These are phyloP conservation scores for Pyrgilauda ruficollis DNA, from an alignment of 2,113 vertebrate species.

Conservation along the genomic window DNA sequence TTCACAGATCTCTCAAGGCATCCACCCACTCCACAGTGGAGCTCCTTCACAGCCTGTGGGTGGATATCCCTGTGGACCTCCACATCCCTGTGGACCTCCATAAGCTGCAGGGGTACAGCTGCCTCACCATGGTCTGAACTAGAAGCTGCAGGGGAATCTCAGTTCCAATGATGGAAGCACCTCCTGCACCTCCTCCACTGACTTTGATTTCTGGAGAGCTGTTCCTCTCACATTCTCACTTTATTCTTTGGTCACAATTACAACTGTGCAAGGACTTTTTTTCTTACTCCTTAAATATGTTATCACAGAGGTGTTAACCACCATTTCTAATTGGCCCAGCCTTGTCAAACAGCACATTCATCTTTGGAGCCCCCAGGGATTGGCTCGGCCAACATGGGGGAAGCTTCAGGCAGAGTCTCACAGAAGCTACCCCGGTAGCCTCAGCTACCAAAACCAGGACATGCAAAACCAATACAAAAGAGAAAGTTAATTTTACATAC, in stretches of 20 bases:
- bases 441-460: background rate
- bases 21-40: background rate
- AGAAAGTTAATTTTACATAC: background rate
- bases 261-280: background rate
- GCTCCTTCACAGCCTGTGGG: background rate
- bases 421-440: background rate
- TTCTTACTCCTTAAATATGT: background rate
- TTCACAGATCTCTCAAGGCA: background rate
- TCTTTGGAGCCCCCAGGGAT: background rate
- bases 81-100: no score
- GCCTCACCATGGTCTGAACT: background rate
- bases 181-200: background rate
- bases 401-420: background rate
- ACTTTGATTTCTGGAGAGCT: background rate
- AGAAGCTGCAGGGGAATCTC: background rate
- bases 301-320: background rate
- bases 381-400: background rate
- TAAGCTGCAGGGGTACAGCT: no score
- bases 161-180: background rate
- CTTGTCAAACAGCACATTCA: background rate
- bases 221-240: background rate
- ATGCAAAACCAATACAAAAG: background rate
- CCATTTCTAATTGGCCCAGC: background rate
- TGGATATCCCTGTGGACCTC: no score
- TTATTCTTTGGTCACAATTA: background rate